Evolutionary conservation across 1,140 invertebrate species (phyloP).

Genomic region (Drosophila ironensis): DNA sequence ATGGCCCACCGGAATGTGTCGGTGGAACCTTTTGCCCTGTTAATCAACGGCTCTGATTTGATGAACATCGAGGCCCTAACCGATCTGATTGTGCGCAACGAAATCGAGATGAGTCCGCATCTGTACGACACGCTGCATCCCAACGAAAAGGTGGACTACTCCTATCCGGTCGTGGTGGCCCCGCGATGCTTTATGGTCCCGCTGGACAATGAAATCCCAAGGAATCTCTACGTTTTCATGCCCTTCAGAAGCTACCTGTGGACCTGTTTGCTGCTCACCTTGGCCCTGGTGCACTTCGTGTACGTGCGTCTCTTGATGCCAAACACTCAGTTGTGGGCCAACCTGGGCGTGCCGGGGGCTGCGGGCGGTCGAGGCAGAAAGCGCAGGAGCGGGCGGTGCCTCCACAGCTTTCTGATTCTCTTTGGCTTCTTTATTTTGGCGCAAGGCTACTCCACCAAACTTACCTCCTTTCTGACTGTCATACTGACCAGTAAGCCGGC

Average conservation of each 20-base stretch:
- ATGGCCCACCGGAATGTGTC: slow-evolving; percentile 53
- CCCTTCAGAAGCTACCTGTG: slow-evolving; percentile 36
- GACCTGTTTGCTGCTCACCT: slow-evolving; percentile 11
- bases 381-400: not conserved
- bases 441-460: slow-evolving; percentile 44
- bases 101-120: slow-evolving; percentile 54
- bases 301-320: not conserved
- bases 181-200: slow-evolving; percentile 61
- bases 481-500: slow-evolving; percentile 2
- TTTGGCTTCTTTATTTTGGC: slow-evolving; percentile 34
- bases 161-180: slow-evolving; percentile 42
- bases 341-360: slow-evolving; percentile 49
- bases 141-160: slow-evolving; percentile 39
- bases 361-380: not conserved
- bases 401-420: not conserved
- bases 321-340: slow-evolving; percentile 6
- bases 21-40: slow-evolving; percentile 34
- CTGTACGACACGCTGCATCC: slow-evolving; percentile 41
- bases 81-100: slow-evolving; percentile 9
- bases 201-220: slow-evolving; percentile 14
- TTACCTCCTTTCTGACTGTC: slow-evolving; percentile 48
- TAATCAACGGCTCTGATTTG: slow-evolving; percentile 42
- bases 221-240: slow-evolving; percentile 31
- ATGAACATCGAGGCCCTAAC: slow-evolving; percentile 36
- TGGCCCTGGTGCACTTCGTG: not conserved